phyloP scores from a whole-genome alignment of 2,797 vertebrate species.

The Anisognathus igniventris region DNA sequence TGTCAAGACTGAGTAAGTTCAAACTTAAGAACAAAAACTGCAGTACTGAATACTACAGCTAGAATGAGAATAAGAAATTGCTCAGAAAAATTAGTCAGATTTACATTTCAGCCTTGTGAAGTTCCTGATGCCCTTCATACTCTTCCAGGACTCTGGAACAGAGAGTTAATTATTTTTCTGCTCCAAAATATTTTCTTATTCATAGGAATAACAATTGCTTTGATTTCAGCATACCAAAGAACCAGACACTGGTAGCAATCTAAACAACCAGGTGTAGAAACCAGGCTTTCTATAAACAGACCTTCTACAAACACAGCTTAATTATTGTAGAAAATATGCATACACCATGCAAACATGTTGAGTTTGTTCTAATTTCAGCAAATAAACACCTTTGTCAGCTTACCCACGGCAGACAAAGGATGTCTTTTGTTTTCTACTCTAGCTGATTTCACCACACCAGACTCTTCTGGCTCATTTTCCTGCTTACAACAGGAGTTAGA shows the following conservation, averaged over 20 bases:
- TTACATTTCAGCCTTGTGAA: background rate
- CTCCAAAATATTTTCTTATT: background rate
- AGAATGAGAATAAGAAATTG: background rate
- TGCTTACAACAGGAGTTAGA: background rate
- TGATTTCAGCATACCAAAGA: background rate
- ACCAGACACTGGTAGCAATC: background rate
- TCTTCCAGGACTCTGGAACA: background rate
- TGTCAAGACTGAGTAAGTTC: background rate
- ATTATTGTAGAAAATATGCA: background rate
- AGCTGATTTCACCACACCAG: background rate
- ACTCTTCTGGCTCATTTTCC: background rate
- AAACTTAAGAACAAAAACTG: background rate
- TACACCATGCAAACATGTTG: background rate
- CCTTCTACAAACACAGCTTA: background rate
- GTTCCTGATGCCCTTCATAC: background rate
- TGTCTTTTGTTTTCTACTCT: background rate
- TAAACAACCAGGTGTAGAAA: background rate
- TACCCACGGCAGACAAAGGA: background rate
- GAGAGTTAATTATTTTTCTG: background rate
- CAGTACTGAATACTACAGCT: background rate
- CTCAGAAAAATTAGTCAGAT: background rate
- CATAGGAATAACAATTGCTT: background rate
- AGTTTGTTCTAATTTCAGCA: background rate
- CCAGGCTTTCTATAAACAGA: background rate
- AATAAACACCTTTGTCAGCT: background rate